Conservation (phyloP, 2,888 invertebrate genomes). For the Leptura quadrifasciata region DNA sequence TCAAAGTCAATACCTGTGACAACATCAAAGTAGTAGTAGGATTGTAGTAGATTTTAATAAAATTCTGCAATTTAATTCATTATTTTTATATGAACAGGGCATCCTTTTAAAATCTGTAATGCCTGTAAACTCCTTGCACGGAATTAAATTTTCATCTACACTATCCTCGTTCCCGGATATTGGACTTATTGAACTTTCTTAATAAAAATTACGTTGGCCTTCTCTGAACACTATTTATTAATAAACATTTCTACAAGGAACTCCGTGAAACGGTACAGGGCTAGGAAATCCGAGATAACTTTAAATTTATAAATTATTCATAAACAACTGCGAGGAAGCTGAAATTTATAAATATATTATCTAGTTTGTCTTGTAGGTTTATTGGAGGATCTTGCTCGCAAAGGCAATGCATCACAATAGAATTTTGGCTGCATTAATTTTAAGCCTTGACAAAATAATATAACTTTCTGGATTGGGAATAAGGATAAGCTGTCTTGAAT, state of each 20-base stretch:
- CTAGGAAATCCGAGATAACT: slow-evolving; percentile 7
- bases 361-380: background rate
- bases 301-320: slow-evolving; percentile 22
- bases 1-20: no score
- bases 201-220: no score
- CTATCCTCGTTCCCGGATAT: no score
- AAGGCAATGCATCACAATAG: slow-evolving; percentile 6
- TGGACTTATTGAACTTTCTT: no score
- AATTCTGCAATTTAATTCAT: no score
- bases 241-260: background rate
- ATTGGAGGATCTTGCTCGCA: background rate
- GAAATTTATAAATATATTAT: slow-evolving; percentile 20
- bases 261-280: background rate
- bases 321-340: slow-evolving; percentile 7
- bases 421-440: background rate
- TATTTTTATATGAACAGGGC: no score
- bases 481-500: no score
- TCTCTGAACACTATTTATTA: background rate
- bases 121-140: no score
- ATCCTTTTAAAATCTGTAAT: no score
- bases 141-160: no score
- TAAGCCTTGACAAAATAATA: background rate
- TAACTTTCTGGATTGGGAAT: background rate
- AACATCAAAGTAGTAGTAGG: no score
- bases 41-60: no score